Evolutionary conservation across 2,113 vertebrate genomes (phyloP), one percentile per base, ranked within the genome.

Genomic region (Tragelaphus scriptus): DNA sequence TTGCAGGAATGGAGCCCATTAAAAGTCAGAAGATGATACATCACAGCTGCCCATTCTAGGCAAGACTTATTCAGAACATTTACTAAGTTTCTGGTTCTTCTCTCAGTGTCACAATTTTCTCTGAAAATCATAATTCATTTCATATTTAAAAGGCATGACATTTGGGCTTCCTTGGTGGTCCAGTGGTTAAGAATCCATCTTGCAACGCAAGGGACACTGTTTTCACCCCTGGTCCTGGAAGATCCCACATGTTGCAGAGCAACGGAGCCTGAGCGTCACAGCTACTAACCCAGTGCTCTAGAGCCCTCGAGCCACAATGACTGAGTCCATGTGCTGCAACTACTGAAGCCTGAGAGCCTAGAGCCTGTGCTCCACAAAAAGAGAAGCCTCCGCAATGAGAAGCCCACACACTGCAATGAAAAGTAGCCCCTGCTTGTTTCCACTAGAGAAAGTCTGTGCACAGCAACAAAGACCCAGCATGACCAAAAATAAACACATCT

Each of bases 201-300:
- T 44, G 71, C 71, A 77, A 26, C 7, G 23, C 71, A 77, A 44
- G 71, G 71, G 71, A 44, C 40, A 77, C 40, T 77, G 23, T 7
- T 77, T 26, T 77, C 12, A 26, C 23, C 40, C 3, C 71, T 77
- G 71, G 23, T 14, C 71, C 40, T 44, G 40, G 71, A 44, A 77
- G 40, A 77, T 44, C 12, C 40, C 71, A 77, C 71, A 44, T 44
- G 71, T 77, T 44, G 23, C 36, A 26, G 36, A 77, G 11, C 6
- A 77, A 26, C 0, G 1, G 23, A 44, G 71, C 71, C 71, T 44
- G 6, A 15, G 40, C 3, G 0, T 23, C 71, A 44, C 6, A 6
- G 15, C 23, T 15, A 26, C 71, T 14, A 40, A 75, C 21, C 36
- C 36, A 12, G 68, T 13, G 68, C 68, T 75, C 68, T 40, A 13